A percentile compares a stretch with the other conserved stretches of the same genome.
Conservation (phyloP, 2,888 invertebrate genomes). For the Aproaerema taeniolella region DNA sequence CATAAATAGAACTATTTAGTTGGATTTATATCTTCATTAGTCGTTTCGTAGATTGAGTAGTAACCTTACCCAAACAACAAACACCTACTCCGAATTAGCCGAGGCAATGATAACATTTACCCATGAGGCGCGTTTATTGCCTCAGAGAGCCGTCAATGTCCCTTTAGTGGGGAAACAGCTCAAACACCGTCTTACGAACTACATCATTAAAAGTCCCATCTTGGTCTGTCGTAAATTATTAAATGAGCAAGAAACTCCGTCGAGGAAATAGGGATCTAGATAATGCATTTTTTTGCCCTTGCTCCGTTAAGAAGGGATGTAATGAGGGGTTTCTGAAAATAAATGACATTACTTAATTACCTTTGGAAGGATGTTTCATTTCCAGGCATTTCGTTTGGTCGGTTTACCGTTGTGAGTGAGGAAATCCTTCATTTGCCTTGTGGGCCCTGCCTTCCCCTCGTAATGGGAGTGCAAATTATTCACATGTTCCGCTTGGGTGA, state of each 20-base stretch:
- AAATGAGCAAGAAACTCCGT: conserved; percentile 5
- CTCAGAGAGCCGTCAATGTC: conserved; percentile 25
- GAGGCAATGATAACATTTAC: conserved; percentile 45
- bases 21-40: too few relatives aligned
- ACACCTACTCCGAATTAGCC: conserved; percentile 36
- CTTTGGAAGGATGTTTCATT: too few relatives aligned
- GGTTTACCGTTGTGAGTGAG: too few relatives aligned
- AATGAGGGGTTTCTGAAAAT: too few relatives aligned
- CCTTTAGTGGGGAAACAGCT: not conserved
- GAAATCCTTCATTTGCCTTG: conserved; percentile 6
- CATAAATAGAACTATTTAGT: too few relatives aligned
- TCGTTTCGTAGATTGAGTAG: too few relatives aligned
- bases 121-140: conserved; percentile 34
- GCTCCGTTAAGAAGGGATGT: too few relatives aligned
- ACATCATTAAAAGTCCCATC: conserved; percentile 8
- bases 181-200: not conserved
- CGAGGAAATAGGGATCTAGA: too few relatives aligned
- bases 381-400: too few relatives aligned
- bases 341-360: too few relatives aligned
- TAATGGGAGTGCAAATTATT: conserved; percentile 42
- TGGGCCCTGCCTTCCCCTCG: conserved; percentile 23
- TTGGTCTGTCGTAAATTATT: conserved; percentile 13
- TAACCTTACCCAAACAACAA: conserved; percentile 14
- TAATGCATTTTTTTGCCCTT: too few relatives aligned
- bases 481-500: conserved; percentile 44